Base-by-base conservation (phyloP, 2,113 vertebrate genomes). In the Gorsachius goisagi region DNA sequence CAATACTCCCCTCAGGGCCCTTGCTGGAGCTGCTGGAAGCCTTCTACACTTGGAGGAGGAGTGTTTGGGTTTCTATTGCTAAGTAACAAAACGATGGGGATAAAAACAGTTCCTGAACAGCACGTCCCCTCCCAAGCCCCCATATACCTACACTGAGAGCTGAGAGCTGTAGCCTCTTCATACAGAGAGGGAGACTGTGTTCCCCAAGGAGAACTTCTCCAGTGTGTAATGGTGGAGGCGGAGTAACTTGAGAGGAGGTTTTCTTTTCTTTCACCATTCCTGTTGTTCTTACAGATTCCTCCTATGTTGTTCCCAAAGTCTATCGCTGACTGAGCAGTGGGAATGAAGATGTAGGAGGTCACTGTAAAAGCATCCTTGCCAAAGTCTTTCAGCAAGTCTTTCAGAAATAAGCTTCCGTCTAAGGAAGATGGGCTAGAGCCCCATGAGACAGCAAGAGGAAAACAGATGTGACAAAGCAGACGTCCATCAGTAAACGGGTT, bases 31-130 rank as follows among this genome's bases (percentile, higher is more conserved):
- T 95, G 80, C 84, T 92, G 95, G 80, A 81, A 91, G 35, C 73
- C 81, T 83, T 82, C 84, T 69, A 4, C 41, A 9, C 68, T 89
- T 59, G 81, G 68, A 90, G 85, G 58, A 56, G 66, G 74, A 86
- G 44, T 89, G 64, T 90, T 94, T 92, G 94, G 66, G 24, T 87
- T 72, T 82, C 9, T 89, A 78, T 89, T 90, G 90, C 92, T 96
- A 20, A 72, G 92, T 68, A 59, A 74, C 45, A 32, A 44, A 88
- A 78, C 19, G 47, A 89, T 35, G 71, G 66, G 76, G 69, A 88
- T 71, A 50, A 92, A 90, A 92, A 15, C 82, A 55, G 41, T 53
- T 81, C 68, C 83, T 39, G 62, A 76, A 2, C 33, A 64, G 39
- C 64, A 77, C 2, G n/a, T 35, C 41, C 47, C 23, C 11, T 32